These are phyloP conservation scores for Echinometra lucunter DNA, from an alignment of 53 echinoderm and acorn worm species.

Conservation along the genomic window DNA sequence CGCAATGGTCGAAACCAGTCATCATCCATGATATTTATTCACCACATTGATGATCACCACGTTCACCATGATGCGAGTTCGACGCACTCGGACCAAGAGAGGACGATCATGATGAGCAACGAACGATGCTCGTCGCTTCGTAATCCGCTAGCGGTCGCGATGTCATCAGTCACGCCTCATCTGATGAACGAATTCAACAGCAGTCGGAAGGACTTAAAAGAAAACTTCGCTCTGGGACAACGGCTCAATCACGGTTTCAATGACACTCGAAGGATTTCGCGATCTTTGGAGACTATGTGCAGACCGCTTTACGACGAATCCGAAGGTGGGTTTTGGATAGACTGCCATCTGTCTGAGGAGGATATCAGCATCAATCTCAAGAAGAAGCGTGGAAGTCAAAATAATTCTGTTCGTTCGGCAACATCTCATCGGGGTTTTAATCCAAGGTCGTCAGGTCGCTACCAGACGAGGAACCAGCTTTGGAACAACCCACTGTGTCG, in stretches of 20 bases:
- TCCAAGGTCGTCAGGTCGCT: not conserved
- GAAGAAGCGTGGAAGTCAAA: not conserved
- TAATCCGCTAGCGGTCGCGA: conserved; percentile 40
- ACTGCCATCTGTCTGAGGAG: conserved; percentile 20
- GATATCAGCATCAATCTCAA: conserved; percentile 24
- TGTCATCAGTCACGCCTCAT: conserved; percentile 27
- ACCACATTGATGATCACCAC: conserved; percentile 4
- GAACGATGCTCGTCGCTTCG: not conserved
- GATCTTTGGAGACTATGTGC: not conserved
- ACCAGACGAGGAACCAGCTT: not conserved
- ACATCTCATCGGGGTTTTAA: not conserved
- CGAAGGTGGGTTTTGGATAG: conserved; percentile 2
- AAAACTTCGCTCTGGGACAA: not conserved
- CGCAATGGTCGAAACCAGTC: not conserved
- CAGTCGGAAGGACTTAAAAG: not conserved
- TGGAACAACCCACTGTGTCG: conserved; percentile 3
- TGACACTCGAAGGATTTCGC: not conserved
- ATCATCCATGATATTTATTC: not conserved
- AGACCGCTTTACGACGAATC: not conserved
- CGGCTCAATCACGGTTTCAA: not conserved
- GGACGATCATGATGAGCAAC: not conserved
- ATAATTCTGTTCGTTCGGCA: not conserved
- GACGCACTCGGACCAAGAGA: not conserved
- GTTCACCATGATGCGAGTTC: not conserved
- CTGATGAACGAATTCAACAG: not conserved